Evolutionary conservation across 1,140 invertebrate species (phyloP).

Genomic region (Andricus grossulariae): DNA sequence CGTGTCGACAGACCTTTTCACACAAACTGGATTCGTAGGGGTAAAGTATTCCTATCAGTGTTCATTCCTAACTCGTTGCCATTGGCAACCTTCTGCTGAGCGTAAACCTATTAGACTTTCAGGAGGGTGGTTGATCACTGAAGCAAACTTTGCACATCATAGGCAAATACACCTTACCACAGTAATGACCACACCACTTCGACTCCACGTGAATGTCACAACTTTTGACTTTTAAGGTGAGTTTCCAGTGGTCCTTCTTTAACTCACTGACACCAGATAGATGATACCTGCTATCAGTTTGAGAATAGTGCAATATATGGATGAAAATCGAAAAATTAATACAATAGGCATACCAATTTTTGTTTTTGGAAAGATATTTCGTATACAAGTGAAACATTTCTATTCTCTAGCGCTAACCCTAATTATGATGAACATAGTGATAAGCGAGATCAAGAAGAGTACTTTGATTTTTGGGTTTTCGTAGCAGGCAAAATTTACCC

Average conservation of each 20-base stretch:
- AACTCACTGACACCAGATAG: not conserved
- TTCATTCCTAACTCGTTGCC: constrained; percentile 56
- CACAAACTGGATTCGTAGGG: constrained; percentile 23
- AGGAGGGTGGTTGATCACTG: constrained; percentile 63
- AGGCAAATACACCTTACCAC: constrained; percentile 54
- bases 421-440: too few relatives aligned
- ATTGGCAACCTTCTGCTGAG: constrained; percentile 54
- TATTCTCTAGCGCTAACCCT: too few relatives aligned
- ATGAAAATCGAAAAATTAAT: too few relatives aligned
- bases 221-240: not conserved
- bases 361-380: too few relatives aligned
- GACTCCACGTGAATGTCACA: constrained; percentile 1
- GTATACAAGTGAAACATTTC: too few relatives aligned
- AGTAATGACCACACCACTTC: constrained; percentile 21
- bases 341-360: too few relatives aligned
- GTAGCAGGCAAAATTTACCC: too few relatives aligned
- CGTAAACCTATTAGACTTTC: constrained; percentile 63
- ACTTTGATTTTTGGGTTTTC: too few relatives aligned
- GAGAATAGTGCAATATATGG: too few relatives aligned
- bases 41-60: constrained; percentile 45
- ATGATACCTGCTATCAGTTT: too few relatives aligned
- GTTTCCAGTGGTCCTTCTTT: not conserved
- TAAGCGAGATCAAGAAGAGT: too few relatives aligned
- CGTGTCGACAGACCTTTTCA: constrained; percentile 18
- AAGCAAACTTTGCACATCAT: constrained; percentile 64